Conservation (phyloP, 2,797 vertebrate species). For the Protosalanx chinensis region DNA sequence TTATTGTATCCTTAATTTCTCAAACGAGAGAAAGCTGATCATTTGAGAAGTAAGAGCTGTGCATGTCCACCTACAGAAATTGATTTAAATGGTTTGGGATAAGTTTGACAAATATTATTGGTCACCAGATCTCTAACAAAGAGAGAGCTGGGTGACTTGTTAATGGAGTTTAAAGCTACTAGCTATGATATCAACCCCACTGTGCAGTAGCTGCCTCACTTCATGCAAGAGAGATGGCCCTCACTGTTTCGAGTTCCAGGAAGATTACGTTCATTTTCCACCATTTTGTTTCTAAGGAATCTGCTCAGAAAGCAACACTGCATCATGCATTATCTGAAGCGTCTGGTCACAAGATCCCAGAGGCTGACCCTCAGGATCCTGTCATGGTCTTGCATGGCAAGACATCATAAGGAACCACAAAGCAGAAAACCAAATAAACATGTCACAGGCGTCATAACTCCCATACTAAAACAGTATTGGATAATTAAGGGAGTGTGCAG, state of each 20-base stretch:
- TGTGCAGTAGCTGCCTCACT: conserved; percentile 19
- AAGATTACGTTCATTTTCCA: conserved; percentile 9
- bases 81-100: not conserved
- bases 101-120: not conserved
- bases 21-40: not conserved
- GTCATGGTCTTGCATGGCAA: not conserved
- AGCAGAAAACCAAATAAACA: conserved; percentile 2
- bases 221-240: conserved; percentile 16
- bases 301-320: not conserved
- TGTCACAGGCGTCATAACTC: not conserved
- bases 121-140: conserved; percentile 10
- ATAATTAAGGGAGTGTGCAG: conserved; percentile 14
- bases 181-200: conserved; percentile 14
- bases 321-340: not conserved
- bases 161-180: conserved; percentile 12
- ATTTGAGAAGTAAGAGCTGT: conserved; percentile 10
- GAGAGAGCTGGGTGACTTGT: conserved; percentile 10
- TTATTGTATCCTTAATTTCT: too few relatives aligned
- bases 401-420: conserved; percentile 19
- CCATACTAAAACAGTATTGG: conserved; percentile 17
- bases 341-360: not conserved
- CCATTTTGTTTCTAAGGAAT: conserved; percentile 18
- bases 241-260: not conserved
- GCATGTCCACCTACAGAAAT: not conserved
- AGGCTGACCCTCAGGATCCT: not conserved